Evolutionary conservation across 2,113 vertebrate genomes (phyloP).

Genomic region (Gasterosteus aculeatus): DNA sequence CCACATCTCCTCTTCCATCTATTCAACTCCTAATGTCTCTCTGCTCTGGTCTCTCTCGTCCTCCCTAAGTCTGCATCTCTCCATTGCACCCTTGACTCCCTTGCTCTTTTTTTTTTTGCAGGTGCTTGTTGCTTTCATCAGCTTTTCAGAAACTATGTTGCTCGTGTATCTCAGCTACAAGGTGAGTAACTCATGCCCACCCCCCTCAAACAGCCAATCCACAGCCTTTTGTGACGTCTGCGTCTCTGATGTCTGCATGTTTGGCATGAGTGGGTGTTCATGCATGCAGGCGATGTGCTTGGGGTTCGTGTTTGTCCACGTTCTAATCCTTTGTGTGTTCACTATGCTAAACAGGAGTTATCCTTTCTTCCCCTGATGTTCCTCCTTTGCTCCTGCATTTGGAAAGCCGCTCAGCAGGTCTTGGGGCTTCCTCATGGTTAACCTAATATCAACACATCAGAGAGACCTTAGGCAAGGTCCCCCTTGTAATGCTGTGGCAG

Average conservation of each 20-base stretch:
- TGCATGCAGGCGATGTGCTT: constrained; percentile 8
- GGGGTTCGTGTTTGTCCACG: constrained; percentile 12
- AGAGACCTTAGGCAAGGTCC: constrained; percentile 41
- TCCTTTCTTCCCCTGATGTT: neutral
- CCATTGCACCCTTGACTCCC: constrained; percentile 16
- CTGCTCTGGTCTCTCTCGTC: constrained; percentile 45
- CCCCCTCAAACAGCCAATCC: constrained; percentile 5
- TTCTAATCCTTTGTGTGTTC: neutral
- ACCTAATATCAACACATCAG: constrained; percentile 47
- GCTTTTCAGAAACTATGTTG: constrained; percentile 87
- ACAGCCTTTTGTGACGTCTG: constrained; percentile 21
- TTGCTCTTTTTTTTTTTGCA: constrained; percentile 50
- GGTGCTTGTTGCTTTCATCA: constrained; percentile 88
- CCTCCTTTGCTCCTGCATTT: constrained; percentile 20
- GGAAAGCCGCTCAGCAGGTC: constrained; percentile 6
- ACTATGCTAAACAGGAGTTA: neutral
- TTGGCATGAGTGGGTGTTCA: neutral
- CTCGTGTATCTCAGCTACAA: constrained; percentile 88
- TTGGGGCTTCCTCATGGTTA: constrained; percentile 17
- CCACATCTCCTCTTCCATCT: constrained; percentile 67
- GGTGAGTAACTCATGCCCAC: constrained; percentile 69
- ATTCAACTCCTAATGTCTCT: constrained; percentile 63
- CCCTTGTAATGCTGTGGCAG: constrained; percentile 26
- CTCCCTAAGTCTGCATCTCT: constrained; percentile 20
- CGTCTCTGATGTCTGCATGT: constrained; percentile 11